Percentiles rank a stretch among this genome's conserved stretches.
These are phyloP conservation scores for Orthonyx spaldingii DNA, from an alignment of 2,113 vertebrate genomes.

Conservation along the genomic window DNA sequence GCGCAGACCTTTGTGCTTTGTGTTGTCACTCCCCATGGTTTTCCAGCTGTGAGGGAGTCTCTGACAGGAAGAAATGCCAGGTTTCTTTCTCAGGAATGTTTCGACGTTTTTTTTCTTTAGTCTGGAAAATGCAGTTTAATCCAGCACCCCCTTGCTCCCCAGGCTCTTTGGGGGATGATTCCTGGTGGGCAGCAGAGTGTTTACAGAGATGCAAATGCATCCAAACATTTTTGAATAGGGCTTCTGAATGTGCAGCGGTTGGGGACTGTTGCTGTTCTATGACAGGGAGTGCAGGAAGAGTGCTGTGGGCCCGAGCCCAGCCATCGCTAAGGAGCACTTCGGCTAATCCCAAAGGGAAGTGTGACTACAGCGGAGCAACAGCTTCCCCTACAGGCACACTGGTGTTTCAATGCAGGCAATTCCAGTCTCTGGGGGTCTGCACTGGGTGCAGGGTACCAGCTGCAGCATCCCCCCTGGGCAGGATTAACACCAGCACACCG, in stretches of 20 bases:
- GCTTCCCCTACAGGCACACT: accelerated
- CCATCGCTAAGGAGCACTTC: accelerated
- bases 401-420: background rate
- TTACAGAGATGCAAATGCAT: background rate
- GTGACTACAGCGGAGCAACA: accelerated
- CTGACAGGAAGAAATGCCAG: accelerated
- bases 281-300: background rate
- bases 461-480: accelerated
- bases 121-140: background rate
- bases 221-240: background rate
- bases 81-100: background rate
- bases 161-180: background rate
- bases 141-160: background rate
- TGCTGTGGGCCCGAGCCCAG: accelerated
- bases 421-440: background rate
- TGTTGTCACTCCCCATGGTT: background rate
- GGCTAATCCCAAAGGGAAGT: background rate
- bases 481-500: background rate
- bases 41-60: background rate
- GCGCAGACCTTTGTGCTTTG: background rate
- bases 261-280: background rate
- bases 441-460: accelerated
- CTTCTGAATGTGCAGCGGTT: accelerated
- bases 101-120: accelerated
- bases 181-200: background rate